Evolutionary conservation across 2,797 vertebrate genomes (phyloP).

Genomic region (Simalia tracyae): DNA sequence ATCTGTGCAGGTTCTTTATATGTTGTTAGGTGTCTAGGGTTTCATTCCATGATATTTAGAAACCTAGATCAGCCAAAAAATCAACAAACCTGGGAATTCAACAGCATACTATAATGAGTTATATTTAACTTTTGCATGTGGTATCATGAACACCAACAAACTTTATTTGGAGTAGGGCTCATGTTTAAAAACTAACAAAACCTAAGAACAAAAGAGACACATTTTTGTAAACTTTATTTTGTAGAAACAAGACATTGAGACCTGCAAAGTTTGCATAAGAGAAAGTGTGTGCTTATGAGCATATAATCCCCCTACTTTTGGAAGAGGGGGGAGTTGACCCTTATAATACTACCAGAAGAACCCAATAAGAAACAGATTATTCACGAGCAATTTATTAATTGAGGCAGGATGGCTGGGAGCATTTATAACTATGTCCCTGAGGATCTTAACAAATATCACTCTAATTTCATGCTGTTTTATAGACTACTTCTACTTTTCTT

Average conservation of each 20-base stretch:
- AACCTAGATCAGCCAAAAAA: neutral
- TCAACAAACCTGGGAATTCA: neutral
- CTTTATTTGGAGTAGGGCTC: neutral
- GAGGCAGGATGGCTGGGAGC: neutral
- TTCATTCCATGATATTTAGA: neutral
- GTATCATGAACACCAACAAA: neutral
- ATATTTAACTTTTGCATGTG: neutral
- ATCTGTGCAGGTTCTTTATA: neutral
- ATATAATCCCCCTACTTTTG: neutral
- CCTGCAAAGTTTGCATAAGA: neutral
- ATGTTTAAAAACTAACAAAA: neutral
- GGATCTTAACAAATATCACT: neutral
- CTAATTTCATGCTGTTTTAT: neutral
- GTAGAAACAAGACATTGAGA: neutral
- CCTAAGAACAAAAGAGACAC: neutral
- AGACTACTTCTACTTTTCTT: neutral
- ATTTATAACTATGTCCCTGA: neutral
- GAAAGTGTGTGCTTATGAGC: neutral
- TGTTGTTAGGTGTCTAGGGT: neutral
- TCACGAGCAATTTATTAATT: neutral
- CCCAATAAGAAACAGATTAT: neutral
- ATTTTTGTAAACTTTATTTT: neutral
- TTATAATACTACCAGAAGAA: neutral
- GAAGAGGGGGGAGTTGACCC: neutral
- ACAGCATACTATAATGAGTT: neutral